phyloP scores from a whole-genome alignment of 2,113 vertebrate species.

The Cyphotilapia sp. region DNA sequence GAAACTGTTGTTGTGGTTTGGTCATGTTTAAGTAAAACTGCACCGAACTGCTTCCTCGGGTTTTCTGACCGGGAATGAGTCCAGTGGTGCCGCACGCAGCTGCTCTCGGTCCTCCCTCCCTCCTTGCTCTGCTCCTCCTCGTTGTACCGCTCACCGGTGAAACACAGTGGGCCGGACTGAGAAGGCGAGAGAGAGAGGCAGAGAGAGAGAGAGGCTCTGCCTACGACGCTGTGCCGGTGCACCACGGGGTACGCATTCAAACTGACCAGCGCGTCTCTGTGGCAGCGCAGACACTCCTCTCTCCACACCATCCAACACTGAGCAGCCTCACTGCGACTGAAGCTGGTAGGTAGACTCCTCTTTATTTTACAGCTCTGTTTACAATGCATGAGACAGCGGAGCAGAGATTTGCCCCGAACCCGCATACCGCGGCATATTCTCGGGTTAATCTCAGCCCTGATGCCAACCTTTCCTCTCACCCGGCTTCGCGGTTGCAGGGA shows the following conservation, averaged over 20 bases:
- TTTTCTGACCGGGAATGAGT: background rate
- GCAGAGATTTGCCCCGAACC: background rate
- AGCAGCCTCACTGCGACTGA: background rate
- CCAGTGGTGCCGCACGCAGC: background rate
- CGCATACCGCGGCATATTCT: background rate
- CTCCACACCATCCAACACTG: background rate
- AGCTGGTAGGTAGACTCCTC: slow-evolving; percentile 16
- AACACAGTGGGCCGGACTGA: slow-evolving; percentile 1
- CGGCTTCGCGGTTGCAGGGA: background rate
- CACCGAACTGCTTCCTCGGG: background rate
- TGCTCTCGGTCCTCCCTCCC: background rate
- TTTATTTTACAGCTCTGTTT: background rate
- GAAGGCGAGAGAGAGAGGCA: background rate
- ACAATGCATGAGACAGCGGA: background rate
- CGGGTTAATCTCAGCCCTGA: background rate
- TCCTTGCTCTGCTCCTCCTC: background rate
- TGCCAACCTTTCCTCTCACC: background rate
- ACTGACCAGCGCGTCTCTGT: slow-evolving; percentile 57
- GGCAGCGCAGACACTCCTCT: background rate
- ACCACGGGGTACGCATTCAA: slow-evolving; percentile 60
- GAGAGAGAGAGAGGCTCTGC: background rate
- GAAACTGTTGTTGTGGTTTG: background rate
- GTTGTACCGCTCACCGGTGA: background rate
- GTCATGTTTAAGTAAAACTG: fast-evolving
- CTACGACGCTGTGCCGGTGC: background rate